Evolutionary conservation across 2,888 invertebrate species (phyloP).

Genomic region (Neria commutata): DNA sequence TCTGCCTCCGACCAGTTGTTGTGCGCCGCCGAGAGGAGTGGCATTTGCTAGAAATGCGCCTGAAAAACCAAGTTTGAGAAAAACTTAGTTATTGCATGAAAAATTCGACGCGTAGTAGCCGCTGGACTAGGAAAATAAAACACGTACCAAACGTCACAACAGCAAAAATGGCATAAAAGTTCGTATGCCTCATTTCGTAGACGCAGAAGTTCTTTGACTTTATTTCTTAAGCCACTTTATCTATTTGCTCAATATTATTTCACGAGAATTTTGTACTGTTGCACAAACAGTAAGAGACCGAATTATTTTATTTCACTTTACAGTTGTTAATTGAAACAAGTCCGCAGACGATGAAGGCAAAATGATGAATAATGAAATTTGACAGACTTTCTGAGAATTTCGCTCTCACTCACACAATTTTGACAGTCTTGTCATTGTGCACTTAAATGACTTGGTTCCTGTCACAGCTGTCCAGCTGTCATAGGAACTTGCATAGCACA

Average conservation of each 20-base stretch:
- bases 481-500: too few relatives aligned
- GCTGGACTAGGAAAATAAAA: background rate
- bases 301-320: background rate
- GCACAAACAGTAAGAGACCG: background rate
- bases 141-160: constrained; percentile 62
- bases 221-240: background rate
- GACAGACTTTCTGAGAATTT: background rate
- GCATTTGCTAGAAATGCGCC: constrained; percentile 20
- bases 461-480: too few relatives aligned
- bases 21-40: constrained; percentile 18
- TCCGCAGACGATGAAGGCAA: constrained; percentile 22
- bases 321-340: background rate
- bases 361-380: constrained; percentile 24
- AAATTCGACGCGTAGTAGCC: background rate
- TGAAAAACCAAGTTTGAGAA: constrained; percentile 13
- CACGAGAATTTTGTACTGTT: too few relatives aligned
- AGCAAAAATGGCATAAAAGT: constrained; percentile 61
- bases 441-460: too few relatives aligned
- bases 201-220: background rate
- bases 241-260: constrained; percentile 5
- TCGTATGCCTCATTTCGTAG: constrained; percentile 56
- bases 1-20: constrained; percentile 64
- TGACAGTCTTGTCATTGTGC: too few relatives aligned
- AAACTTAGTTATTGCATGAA: background rate
- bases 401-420: background rate